phyloP scores from a whole-genome alignment of 1,140 invertebrate genomes.

The Maniola jurtina region DNA sequence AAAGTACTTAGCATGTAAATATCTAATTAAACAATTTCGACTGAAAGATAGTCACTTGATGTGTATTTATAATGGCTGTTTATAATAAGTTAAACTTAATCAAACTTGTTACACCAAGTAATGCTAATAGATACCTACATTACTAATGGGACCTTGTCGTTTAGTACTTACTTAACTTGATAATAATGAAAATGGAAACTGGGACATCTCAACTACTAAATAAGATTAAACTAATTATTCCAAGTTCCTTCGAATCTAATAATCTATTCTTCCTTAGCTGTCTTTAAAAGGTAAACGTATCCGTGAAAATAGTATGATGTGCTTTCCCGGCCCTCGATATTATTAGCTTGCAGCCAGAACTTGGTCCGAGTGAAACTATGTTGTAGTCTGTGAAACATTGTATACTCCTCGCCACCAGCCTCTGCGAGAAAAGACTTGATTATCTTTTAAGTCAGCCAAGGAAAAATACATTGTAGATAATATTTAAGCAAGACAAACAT shows the following conservation, averaged over 20 bases:
- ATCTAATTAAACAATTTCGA: constrained; percentile 24
- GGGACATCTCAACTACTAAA: not conserved
- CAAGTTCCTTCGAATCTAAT: not conserved
- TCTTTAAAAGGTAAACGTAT: too few species aligned
- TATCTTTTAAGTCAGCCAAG: too few species aligned
- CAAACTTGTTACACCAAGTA: not conserved
- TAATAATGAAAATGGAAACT: not conserved
- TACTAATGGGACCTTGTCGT: not conserved
- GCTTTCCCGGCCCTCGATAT: too few species aligned
- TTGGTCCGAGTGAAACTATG: too few species aligned
- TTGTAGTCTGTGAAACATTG: too few species aligned
- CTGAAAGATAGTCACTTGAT: constrained; percentile 23
- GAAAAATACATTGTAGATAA: too few species aligned
- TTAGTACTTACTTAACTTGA: not conserved
- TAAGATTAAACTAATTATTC: not conserved
- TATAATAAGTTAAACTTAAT: not conserved
- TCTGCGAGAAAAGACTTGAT: too few species aligned
- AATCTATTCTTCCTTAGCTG: not conserved
- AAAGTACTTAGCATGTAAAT: constrained; percentile 27
- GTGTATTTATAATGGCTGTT: constrained; percentile 17
- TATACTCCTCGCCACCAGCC: too few species aligned
- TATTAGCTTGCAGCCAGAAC: too few species aligned
- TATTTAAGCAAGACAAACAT: too few species aligned
- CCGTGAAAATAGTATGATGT: too few species aligned
- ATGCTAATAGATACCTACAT: not conserved